Conservation (phyloP, 1,140 invertebrate species). For the Pogonomyrmex barbatus region DNA sequence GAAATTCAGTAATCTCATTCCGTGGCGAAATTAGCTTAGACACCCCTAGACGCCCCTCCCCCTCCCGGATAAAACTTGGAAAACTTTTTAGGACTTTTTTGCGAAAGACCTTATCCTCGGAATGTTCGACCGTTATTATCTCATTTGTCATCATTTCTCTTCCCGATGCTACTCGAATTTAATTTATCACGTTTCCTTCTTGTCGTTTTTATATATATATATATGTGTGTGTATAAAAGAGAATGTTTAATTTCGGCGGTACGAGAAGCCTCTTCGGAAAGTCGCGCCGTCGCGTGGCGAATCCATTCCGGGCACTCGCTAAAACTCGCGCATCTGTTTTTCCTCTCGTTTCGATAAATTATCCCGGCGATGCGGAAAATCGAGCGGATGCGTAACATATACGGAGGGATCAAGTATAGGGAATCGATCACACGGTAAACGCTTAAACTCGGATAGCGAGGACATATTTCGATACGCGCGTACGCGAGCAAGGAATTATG, state of each 20-base stretch:
- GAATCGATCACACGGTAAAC: conserved; percentile 41
- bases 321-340: conserved; percentile 23
- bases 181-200: conserved; percentile 54
- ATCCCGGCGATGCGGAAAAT: conserved; percentile 16
- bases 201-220: conserved; percentile 41
- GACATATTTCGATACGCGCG: conserved; percentile 22
- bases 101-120: too few relatives aligned
- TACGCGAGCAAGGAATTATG: conserved; percentile 13
- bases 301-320: conserved; percentile 55
- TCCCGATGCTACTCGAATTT: not conserved
- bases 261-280: conserved; percentile 43
- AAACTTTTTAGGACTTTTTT: not conserved
- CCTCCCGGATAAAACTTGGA: not conserved
- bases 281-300: conserved; percentile 9
- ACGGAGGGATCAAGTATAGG: conserved; percentile 26
- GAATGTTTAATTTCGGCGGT: conserved; percentile 66
- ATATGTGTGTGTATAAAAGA: not conserved
- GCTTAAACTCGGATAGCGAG: conserved; percentile 19
- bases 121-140: conserved; percentile 2
- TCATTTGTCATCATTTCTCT: conserved; percentile 13
- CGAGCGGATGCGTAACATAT: conserved; percentile 22
- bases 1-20: conserved; percentile 63
- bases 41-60: too few relatives aligned
- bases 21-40: not conserved
- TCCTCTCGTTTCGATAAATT: conserved; percentile 40